phyloP scores from a whole-genome alignment of 2,888 invertebrate species.

The Adineta ricciae region DNA sequence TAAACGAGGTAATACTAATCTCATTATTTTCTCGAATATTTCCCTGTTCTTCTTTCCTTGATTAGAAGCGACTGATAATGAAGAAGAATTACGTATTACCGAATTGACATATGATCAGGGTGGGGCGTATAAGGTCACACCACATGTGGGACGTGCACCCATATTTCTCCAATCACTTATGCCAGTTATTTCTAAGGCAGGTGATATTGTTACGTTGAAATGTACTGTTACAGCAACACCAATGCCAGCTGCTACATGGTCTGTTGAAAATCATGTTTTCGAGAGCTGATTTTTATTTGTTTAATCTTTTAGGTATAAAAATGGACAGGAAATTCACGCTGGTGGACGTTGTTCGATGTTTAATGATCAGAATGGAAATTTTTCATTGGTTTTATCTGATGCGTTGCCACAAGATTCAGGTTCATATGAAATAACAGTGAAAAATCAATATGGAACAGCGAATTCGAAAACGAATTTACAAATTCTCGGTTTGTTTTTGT shows the following conservation, averaged over 20 bases:
- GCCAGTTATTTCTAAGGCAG: conserved; percentile 21
- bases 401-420: conserved; percentile 29
- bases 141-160: neutral
- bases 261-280: neutral
- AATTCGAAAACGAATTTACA: conserved; percentile 18
- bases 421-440: conserved; percentile 25
- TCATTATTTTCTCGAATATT: too few species aligned
- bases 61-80: neutral
- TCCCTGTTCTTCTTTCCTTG: neutral
- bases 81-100: conserved; percentile 15
- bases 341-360: conserved; percentile 1
- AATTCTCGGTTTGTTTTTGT: neutral
- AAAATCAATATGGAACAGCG: conserved; percentile 30
- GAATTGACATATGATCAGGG: neutral
- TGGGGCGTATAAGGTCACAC: neutral
- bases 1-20: neutral
- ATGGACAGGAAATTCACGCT: conserved; percentile 40
- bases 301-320: conserved; percentile 40
- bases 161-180: neutral
- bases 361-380: conserved; percentile 23
- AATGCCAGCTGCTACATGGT: conserved; percentile 31
- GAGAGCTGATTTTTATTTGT: neutral
- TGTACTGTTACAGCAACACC: conserved; percentile 30
- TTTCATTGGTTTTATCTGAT: conserved; percentile 20
- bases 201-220: conserved; percentile 27